Percentiles rank a stretch among this genome's conserved stretches.
These are phyloP conservation scores for Melanerpes aurifrons DNA, from an alignment of 2,113 vertebrate genomes.

Conservation along the genomic window DNA sequence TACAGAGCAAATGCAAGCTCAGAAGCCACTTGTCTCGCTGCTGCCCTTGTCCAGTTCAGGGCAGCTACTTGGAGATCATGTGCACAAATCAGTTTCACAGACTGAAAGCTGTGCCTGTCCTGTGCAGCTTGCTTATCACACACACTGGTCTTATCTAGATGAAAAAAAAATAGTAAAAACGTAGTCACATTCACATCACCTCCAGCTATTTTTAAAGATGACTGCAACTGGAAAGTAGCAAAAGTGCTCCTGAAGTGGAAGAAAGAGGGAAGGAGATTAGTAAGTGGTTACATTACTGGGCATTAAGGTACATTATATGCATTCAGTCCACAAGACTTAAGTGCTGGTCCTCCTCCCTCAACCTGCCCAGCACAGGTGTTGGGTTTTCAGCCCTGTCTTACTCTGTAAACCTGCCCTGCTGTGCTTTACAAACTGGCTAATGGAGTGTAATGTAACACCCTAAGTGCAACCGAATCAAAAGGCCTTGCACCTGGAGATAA, in stretches of 20 bases:
- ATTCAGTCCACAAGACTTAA: neutral
- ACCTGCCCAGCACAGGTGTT: fast-evolving
- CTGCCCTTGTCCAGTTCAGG: fast-evolving
- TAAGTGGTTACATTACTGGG: neutral
- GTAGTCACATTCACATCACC: neutral
- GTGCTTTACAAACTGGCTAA: neutral
- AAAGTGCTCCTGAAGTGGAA: neutral
- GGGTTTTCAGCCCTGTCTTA: neutral
- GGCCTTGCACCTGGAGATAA: neutral
- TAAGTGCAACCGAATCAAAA: neutral
- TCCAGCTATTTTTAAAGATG: neutral
- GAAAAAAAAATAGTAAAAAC: neutral
- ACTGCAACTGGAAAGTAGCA: neutral
- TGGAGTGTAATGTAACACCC: too few relatives aligned
- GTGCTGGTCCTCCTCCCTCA: neutral
- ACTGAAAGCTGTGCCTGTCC: fast-evolving
- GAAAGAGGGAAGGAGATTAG: neutral
- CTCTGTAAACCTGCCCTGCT: neutral
- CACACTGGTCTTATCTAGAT: neutral
- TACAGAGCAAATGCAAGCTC: neutral
- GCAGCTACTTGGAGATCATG: neutral
- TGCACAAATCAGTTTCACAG: fast-evolving
- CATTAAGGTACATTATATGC: fast-evolving
- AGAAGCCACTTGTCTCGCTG: fast-evolving
- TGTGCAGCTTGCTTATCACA: neutral